Evolutionary conservation across 2,888 invertebrate species (phyloP).

Genomic region (Ceraclea dissimilis): DNA sequence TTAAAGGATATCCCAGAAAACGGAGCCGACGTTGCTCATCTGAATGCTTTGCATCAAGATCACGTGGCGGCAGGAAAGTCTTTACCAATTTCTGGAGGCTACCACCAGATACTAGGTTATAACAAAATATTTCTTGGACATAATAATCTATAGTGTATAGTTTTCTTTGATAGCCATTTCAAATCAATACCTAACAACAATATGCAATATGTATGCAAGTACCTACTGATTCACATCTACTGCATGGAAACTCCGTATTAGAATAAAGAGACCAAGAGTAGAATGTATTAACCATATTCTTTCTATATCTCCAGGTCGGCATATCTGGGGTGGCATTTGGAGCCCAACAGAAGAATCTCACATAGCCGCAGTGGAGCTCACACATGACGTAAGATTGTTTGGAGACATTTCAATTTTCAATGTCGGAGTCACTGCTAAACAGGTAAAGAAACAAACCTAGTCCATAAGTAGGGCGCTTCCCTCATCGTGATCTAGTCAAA

Average conservation of each 20-base stretch:
- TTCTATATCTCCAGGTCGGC: conserved; percentile 36
- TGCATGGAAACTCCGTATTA: too few relatives aligned
- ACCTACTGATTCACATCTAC: too few relatives aligned
- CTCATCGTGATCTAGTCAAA: background rate
- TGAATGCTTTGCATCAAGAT: conserved; percentile 66
- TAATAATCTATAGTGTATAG: too few relatives aligned
- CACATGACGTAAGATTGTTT: conserved; percentile 56
- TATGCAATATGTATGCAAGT: too few relatives aligned
- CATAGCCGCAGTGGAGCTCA: conserved; percentile 54
- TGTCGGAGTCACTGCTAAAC: conserved; percentile 56
- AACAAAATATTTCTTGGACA: conserved; percentile 30
- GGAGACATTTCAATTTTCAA: conserved; percentile 38
- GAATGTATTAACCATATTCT: too few relatives aligned
- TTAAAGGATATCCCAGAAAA: conserved; percentile 82
- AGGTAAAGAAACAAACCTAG: too few relatives aligned
- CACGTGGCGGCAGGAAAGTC: conserved; percentile 47
- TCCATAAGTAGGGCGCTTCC: background rate
- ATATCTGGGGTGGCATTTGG: conserved; percentile 60
- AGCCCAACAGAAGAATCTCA: conserved; percentile 46
- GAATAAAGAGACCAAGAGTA: too few relatives aligned
- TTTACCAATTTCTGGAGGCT: conserved; percentile 28
- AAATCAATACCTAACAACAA: too few relatives aligned
- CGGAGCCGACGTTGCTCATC: conserved; percentile 77
- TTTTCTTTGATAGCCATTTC: too few relatives aligned
- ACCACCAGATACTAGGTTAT: too few relatives aligned